Evolutionary conservation across 2,888 invertebrate species (phyloP), one percentile per base, ranked within the genome.

Genomic region (Ferrisia virgata): DNA sequence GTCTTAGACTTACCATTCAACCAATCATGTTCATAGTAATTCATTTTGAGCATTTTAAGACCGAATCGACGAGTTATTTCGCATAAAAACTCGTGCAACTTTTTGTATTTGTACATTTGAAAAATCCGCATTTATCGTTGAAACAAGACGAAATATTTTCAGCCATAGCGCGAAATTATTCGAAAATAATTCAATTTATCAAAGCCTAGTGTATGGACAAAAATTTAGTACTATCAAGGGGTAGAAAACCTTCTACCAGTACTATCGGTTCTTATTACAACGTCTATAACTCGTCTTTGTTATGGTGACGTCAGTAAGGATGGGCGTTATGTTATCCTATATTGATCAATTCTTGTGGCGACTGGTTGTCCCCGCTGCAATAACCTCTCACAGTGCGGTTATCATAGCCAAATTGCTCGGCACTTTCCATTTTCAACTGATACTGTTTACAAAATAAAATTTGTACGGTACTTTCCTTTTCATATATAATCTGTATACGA

Each of bases 331-430:
- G 58, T 81, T 58, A 22, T 81, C 81, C 64, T 81, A 81, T 81
- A 81, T 81, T 81, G 81, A 81, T 81, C 81, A 81, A 81, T 81
- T 81, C 81, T 80, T 58, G 58, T 81, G 81, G 81, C 81, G 81
- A 81, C 81, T 81, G 47, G 81, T 81, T 81, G 81, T 81, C 81
- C 81, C 53, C 81, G 81, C 81, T 81, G 81, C 81, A 58, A 58
- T 58, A 64, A 64, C 81, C 81, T 81, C 81, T 81, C 36, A 81
- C 81, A 13, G 58, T 58, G 58, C 39, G 81, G 58, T 81, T 81
- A 81, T 81, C 81, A 81, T 81, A 64, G 81, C 81, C 64, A 81
- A 81, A 81, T 81, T 81, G 58, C 36, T 81, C 53, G 18, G 58
- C 53, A 47, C 81, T 22, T 81, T 72, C 58, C 36, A 18, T 81